phyloP scores from a whole-genome alignment of 1,140 invertebrate species.

The Watersipora subatra region DNA sequence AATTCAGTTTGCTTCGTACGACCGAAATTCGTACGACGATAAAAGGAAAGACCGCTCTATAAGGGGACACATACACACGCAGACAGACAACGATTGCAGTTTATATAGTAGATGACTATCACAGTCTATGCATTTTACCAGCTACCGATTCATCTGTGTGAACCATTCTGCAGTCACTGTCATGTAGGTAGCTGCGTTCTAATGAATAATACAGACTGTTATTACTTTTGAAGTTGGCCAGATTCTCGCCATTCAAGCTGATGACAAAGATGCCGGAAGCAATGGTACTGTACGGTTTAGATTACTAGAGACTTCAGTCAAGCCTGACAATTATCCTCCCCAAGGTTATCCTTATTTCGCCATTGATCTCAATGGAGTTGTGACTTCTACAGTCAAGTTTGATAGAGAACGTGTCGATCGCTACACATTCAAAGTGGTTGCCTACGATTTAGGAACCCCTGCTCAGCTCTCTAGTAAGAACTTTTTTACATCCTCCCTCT shows the following conservation, averaged over 20 bases:
- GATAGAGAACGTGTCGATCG: conserved; percentile 33
- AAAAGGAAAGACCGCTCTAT: too few relatives aligned
- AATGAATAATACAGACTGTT: too few relatives aligned
- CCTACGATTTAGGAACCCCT: background rate
- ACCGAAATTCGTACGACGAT: too few relatives aligned
- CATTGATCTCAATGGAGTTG: background rate
- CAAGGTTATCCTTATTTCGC: background rate
- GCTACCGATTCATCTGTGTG: too few relatives aligned
- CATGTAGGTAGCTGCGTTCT: too few relatives aligned
- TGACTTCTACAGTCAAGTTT: background rate
- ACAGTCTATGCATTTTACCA: too few relatives aligned
- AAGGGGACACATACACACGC: too few relatives aligned
- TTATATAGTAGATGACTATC: too few relatives aligned
- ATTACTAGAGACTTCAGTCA: background rate
- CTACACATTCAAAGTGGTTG: background rate
- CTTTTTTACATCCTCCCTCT: too few relatives aligned
- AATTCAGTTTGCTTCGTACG: too few relatives aligned
- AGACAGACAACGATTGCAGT: too few relatives aligned
- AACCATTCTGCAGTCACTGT: too few relatives aligned
- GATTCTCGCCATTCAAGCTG: conserved; percentile 81
- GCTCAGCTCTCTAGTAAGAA: background rate
- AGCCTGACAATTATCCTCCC: conserved; percentile 2
- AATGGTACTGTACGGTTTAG: conserved; percentile 67
- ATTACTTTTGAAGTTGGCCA: conserved; percentile 81
- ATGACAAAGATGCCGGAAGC: conserved; percentile 79